Conservation (phyloP, 2,888 invertebrate genomes). For the Lamellibrachia columna region DNA sequence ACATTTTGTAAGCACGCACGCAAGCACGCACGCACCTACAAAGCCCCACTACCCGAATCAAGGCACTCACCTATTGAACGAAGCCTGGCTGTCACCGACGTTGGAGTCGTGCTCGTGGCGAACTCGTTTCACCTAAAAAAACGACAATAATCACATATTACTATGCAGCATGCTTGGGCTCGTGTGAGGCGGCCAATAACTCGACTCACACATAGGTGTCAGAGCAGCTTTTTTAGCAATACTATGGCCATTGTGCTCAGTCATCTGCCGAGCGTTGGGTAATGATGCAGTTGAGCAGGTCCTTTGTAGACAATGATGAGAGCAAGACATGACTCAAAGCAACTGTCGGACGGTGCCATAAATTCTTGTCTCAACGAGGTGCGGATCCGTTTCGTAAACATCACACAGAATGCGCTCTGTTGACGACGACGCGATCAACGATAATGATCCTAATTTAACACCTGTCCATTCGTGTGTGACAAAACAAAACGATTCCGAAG, state of each 20-base stretch:
- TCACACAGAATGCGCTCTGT: background rate
- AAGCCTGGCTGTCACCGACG: conserved; percentile 25
- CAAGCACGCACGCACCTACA: too few relatives aligned
- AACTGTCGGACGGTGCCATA: background rate
- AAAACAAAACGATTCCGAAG: background rate
- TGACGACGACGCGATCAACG: background rate
- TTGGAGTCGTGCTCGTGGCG: conserved; percentile 29
- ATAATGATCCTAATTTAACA: conserved; percentile 5
- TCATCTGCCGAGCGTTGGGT: background rate
- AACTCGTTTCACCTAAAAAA: conserved; percentile 30
- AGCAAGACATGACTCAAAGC: background rate
- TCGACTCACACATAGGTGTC: background rate
- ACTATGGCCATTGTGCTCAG: background rate
- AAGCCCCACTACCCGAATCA: too few relatives aligned
- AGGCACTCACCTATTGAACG: conserved; percentile 26
- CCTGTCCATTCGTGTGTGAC: background rate
- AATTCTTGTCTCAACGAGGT: background rate
- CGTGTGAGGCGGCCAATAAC: background rate
- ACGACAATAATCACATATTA: background rate
- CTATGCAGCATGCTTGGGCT: background rate
- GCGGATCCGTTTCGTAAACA: background rate
- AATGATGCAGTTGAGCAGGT: background rate
- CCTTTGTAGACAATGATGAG: background rate
- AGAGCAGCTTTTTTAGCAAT: conserved; percentile 8
- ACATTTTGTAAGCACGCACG: background rate